Evolutionary conservation across 2,888 invertebrate genomes (phyloP), one percentile per base, ranked within the genome.

Genomic region (Ernsta delagoae): DNA sequence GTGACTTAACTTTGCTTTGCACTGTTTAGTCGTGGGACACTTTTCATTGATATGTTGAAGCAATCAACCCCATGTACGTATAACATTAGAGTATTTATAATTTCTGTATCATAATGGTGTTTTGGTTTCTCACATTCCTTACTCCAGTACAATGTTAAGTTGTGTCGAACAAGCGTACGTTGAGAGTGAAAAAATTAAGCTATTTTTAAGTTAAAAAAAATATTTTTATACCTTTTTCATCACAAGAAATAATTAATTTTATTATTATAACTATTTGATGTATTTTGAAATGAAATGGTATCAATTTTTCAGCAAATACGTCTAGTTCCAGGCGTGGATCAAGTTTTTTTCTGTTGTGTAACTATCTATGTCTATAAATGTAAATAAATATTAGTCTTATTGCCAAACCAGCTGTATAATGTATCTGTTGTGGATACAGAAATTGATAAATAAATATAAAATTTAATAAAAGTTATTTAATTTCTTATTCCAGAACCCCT

Each of bases 381-480:
- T 71, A 74, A 74, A 73, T 73, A 72, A 53, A n/a, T n/a, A 57
- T 31, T 64, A 60, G 60, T 80, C 78, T 80, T 81, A 83, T 85
- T 82, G 85, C 86, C 86, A 85, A 86, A 84, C 82, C 80, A 78
- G 80, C 78, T 63, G 75, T 84, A 82, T 80, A 80, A 75, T 85
- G 89, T 90, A 88, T 92, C 90, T 86, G 81, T 92, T 91, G 89
- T 92, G 85, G 92, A 90, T 93, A 93, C 92, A 92, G 92, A 92
- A 92, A 92, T 93, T 92, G 85, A 93, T 92, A 92, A 93, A 92
- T 92, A 90, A 86, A 85, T 83, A 57, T 79, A 82, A 85, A 81
- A 89, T 89, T 89, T 88, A 85, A 89, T n/a, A 86, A 89, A 82
- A 87, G 87, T 89, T 92, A 87, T 91, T 89, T 92, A 91, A 86